phyloP scores from a whole-genome alignment of 2,113 vertebrate species.

The Boulengeromyrus knoepffleri region DNA sequence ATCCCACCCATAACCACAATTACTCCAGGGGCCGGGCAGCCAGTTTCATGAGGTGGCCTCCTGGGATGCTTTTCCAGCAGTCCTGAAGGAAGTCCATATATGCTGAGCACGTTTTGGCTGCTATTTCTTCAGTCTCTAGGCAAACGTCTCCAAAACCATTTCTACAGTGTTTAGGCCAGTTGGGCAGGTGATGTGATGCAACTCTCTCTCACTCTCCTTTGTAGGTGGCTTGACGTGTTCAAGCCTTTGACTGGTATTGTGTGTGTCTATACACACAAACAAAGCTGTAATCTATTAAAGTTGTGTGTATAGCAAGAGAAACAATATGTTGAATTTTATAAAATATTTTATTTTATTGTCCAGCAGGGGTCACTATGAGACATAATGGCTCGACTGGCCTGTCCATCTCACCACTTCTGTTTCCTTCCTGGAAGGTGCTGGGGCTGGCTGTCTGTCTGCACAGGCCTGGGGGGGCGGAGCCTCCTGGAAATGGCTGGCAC shows the following conservation, averaged over 20 bases:
- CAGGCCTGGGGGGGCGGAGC: slow-evolving; percentile 50
- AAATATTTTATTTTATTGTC: neutral
- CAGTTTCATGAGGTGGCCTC: neutral
- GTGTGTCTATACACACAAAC: neutral
- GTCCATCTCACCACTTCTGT: slow-evolving; percentile 72
- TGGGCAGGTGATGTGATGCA: neutral
- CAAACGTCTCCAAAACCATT: neutral
- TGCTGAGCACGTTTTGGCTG: neutral
- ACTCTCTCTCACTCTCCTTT: neutral
- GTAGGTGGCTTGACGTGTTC: neutral
- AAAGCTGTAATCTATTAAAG: neutral
- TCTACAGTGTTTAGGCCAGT: neutral
- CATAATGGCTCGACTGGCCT: neutral
- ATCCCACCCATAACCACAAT: neutral
- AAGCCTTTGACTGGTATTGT: neutral
- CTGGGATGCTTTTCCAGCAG: neutral
- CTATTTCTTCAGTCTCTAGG: neutral
- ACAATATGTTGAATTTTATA: neutral
- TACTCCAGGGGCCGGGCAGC: neutral
- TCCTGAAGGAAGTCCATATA: neutral
- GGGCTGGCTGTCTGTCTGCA: slow-evolving; percentile 71
- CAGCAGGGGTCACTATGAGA: neutral
- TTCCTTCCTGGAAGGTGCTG: slow-evolving; percentile 68
- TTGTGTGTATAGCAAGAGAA: neutral
- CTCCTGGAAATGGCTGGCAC: slow-evolving; percentile 51